phyloP scores from a whole-genome alignment of 2,113 vertebrate species.

The Dunckerocampus dactyliophorus region DNA sequence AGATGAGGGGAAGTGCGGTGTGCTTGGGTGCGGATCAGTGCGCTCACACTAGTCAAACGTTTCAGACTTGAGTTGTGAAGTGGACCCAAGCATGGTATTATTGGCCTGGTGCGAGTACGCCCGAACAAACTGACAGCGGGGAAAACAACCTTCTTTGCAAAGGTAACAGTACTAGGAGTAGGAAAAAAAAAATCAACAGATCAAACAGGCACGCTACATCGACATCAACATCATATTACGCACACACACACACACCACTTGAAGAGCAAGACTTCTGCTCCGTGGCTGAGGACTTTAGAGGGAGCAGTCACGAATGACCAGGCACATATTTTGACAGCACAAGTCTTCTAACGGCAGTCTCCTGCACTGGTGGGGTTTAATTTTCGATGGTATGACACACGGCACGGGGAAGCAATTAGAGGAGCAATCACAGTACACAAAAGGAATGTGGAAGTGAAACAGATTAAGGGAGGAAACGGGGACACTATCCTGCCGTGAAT shows the following conservation, averaged over 20 bases:
- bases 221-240: neutral
- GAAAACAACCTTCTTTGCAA: no score
- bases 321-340: slow-evolving; percentile 54
- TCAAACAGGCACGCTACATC: no score
- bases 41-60: no score
- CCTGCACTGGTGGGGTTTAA: slow-evolving; percentile 50
- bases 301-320: slow-evolving; percentile 58
- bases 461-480: slow-evolving; percentile 61
- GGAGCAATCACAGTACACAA: slow-evolving; percentile 73
- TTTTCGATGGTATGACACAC: slow-evolving; percentile 62
- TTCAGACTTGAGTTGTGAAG: no score
- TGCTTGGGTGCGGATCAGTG: no score
- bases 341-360: slow-evolving; percentile 43
- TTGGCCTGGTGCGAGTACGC: no score
- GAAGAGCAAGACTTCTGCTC: slow-evolving; percentile 23
- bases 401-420: slow-evolving; percentile 68
- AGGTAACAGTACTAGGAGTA: no score
- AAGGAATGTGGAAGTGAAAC: slow-evolving; percentile 59
- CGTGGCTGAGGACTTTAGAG: slow-evolving; percentile 31
- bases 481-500: slow-evolving; percentile 42
- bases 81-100: no score
- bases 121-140: no score
- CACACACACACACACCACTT: slow-evolving; percentile 19
- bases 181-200: no score
- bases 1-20: no score